Percentiles rank a stretch among this genome's conserved stretches.
These are phyloP conservation scores for Drosophila hydei DNA, from an alignment of 1,140 invertebrate genomes.

Conservation along the genomic window DNA sequence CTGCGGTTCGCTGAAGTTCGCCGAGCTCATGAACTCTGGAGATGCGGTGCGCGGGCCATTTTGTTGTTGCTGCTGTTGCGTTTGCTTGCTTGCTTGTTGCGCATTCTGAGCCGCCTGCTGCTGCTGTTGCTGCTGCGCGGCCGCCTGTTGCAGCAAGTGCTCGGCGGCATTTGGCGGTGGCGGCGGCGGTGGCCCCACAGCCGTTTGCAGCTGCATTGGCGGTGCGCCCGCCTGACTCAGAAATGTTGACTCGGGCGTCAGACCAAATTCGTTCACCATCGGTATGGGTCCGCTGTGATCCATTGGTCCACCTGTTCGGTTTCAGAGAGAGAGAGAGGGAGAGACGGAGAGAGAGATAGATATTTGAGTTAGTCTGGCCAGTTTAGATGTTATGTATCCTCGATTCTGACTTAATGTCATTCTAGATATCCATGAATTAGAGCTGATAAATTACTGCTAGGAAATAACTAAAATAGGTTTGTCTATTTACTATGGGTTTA, in stretches of 20 bases:
- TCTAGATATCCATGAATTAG: no score
- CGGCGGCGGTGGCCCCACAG: slow-evolving; percentile 85
- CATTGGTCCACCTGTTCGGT: slow-evolving; percentile 86
- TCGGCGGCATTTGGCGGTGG: slow-evolving; percentile 73
- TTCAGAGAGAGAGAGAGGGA: no score
- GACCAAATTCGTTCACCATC: slow-evolving; percentile 87
- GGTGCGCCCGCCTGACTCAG: slow-evolving; percentile 86
- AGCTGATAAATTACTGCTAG: no score
- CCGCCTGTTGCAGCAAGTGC: slow-evolving; percentile 78
- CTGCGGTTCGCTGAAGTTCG: slow-evolving; percentile 88
- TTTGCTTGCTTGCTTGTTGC: slow-evolving; percentile 82
- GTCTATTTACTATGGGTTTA: no score
- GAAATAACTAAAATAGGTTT: no score
- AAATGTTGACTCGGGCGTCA: slow-evolving; percentile 87
- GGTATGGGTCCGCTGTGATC: slow-evolving; percentile 88
- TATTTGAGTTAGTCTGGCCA: slow-evolving; percentile 3
- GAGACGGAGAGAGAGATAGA: slow-evolving; percentile 4
- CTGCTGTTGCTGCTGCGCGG: slow-evolving; percentile 64
- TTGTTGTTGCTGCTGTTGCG: slow-evolving; percentile 70
- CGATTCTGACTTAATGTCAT: no score
- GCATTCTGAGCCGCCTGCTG: slow-evolving; percentile 81
- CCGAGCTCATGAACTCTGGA: slow-evolving; percentile 85
- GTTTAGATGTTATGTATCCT: background rate
- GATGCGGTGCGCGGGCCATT: slow-evolving; percentile 84
- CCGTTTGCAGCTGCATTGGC: slow-evolving; percentile 86